A percentile compares a stretch with the other conserved stretches of the same genome.
These are phyloP conservation scores for Enteromius trimaculatus DNA, from an alignment of 2,797 vertebrate genomes.

Conservation along the genomic window DNA sequence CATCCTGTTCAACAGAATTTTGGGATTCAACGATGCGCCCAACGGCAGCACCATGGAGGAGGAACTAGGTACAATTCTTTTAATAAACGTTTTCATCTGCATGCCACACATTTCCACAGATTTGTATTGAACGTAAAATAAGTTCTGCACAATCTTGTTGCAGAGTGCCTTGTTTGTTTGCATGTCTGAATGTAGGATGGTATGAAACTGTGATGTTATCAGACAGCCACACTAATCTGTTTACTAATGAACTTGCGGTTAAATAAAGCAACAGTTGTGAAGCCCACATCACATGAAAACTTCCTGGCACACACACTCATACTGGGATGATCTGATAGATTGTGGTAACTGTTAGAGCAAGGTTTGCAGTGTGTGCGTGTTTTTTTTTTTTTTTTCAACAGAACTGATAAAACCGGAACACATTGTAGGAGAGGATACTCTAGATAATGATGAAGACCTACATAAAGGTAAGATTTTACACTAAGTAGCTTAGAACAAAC, in stretches of 20 bases:
- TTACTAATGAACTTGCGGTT: background rate
- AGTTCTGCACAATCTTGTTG: background rate
- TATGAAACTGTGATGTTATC: slow-evolving; percentile 39
- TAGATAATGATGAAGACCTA: slow-evolving; percentile 90
- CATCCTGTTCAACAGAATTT: slow-evolving; percentile 96
- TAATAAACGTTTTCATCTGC: background rate
- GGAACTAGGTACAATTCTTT: slow-evolving; percentile 84
- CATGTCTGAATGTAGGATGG: background rate
- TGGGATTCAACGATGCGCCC: slow-evolving; percentile 86
- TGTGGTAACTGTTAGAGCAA: background rate
- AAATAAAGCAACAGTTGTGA: background rate
- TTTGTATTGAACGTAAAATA: background rate
- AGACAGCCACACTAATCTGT: background rate
- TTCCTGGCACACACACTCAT: background rate
- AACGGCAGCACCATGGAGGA: slow-evolving; percentile 95
- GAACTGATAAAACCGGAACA: slow-evolving; percentile 93
- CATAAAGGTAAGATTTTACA: slow-evolving; percentile 83
- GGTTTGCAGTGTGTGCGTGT: background rate
- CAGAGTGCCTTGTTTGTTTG: background rate
- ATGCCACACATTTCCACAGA: background rate
- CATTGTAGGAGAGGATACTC: slow-evolving; percentile 89
- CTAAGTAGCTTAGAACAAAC: background rate
- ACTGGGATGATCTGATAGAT: background rate
- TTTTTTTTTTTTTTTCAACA: slow-evolving; percentile 67
- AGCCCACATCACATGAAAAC: slow-evolving; percentile 20